phyloP scores from a whole-genome alignment of 2,797 vertebrate species.

The Amblyraja radiata region DNA sequence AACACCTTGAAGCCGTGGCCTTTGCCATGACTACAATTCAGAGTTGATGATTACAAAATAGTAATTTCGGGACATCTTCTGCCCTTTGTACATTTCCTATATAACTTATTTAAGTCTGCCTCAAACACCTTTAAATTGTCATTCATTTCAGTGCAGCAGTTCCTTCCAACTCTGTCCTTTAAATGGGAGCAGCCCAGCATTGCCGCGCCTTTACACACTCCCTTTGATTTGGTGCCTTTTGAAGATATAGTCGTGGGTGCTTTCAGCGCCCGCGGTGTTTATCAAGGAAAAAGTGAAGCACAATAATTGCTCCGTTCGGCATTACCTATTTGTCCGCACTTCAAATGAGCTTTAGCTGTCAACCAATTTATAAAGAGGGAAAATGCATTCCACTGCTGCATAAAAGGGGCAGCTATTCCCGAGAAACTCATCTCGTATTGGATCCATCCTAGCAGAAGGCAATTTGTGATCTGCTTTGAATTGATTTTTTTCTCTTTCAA shows the following conservation, averaged over 20 bases:
- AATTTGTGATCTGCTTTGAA: constrained; percentile 75
- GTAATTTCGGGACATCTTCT: not conserved
- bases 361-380: constrained; percentile 58
- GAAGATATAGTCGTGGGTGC: constrained; percentile 68
- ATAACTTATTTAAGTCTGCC: not conserved
- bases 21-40: not conserved
- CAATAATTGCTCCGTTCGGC: constrained; percentile 83
- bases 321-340: constrained; percentile 77
- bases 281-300: constrained; percentile 71
- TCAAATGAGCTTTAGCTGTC: constrained; percentile 65
- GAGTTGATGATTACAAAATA: not conserved
- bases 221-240: constrained; percentile 52
- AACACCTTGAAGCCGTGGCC: not conserved
- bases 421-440: constrained; percentile 67
- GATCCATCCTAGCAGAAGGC: constrained; percentile 62
- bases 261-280: constrained; percentile 76
- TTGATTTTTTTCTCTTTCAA: constrained; percentile 60
- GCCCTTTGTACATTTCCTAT: not conserved
- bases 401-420: constrained; percentile 67
- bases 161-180: not conserved
- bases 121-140: not conserved
- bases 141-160: not conserved
- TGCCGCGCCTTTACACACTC: not conserved
- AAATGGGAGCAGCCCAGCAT: not conserved
- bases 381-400: constrained; percentile 62